Percentiles rank a stretch among this genome's conserved stretches.
phyloP scores from a whole-genome alignment of 1,140 invertebrate species.

The Drosophila tropicalis region DNA sequence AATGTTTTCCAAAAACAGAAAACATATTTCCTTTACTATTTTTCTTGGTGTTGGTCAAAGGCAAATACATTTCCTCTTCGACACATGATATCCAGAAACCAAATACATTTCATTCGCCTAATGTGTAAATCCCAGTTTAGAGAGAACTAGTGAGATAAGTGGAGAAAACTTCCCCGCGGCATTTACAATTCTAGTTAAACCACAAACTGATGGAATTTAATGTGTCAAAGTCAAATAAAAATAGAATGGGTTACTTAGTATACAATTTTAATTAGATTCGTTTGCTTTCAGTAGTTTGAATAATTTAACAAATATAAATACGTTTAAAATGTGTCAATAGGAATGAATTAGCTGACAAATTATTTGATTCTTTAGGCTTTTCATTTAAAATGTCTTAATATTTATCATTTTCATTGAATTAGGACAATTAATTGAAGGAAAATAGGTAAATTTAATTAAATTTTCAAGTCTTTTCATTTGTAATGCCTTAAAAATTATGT shows the following conservation, averaged over 20 bases:
- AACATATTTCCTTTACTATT: not conserved
- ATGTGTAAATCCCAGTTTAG: slow-evolving; percentile 6
- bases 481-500: too few species aligned
- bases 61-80: slow-evolving; percentile 4
- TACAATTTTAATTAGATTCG: not conserved
- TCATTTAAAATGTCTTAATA: too few species aligned
- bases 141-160: not conserved
- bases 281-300: too few species aligned
- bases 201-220: not conserved
- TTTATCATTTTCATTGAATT: too few species aligned
- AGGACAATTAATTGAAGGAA: too few species aligned
- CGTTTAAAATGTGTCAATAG: too few species aligned
- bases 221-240: slow-evolving; percentile 3
- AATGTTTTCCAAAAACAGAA: not conserved
- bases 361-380: too few species aligned
- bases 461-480: too few species aligned
- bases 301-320: too few species aligned
- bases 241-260: not conserved
- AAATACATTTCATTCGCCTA: not conserved
- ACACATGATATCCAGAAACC: not conserved
- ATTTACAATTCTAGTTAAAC: not conserved
- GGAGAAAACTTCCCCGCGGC: not conserved
- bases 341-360: too few species aligned
- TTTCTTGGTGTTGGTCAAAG: slow-evolving; percentile 18
- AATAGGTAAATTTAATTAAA: too few species aligned